Conservation (phyloP, 2,888 invertebrate species). For the Andrena marginata region DNA sequence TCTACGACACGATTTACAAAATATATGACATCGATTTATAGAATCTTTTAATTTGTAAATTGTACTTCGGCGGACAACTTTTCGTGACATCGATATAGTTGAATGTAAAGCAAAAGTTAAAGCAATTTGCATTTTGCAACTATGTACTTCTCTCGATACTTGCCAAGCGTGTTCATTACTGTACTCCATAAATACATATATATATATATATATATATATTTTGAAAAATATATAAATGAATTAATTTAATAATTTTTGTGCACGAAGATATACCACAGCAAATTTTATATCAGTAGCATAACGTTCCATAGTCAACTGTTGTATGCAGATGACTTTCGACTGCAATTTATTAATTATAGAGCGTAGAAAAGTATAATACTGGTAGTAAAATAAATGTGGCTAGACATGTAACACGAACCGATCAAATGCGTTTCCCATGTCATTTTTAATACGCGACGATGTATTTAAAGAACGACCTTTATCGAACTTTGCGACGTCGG, state of each 20-base stretch:
- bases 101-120: not conserved
- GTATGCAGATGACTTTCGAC: slow-evolving; percentile 4
- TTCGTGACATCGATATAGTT: slow-evolving; percentile 3
- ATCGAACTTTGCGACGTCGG: slow-evolving; percentile 11
- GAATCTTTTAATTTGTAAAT: slow-evolving; percentile 11
- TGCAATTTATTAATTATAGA: not conserved
- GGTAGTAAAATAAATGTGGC: slow-evolving; percentile 28
- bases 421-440: not conserved
- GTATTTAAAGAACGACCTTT: slow-evolving; percentile 12
- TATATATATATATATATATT: not conserved
- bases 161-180: not conserved
- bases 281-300: slow-evolving; percentile 32
- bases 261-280: slow-evolving; percentile 17
- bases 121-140: slow-evolving; percentile 11
- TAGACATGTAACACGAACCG: slow-evolving; percentile 4
- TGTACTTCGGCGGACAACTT: slow-evolving; percentile 27
- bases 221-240: slow-evolving; percentile 21
- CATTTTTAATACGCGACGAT: slow-evolving; percentile 2
- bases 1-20: slow-evolving; percentile 39
- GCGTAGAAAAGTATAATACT: slow-evolving; percentile 48
- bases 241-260: slow-evolving; percentile 12
- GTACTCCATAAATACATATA: slow-evolving; percentile 7
- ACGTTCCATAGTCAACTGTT: slow-evolving; percentile 9
- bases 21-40: slow-evolving; percentile 28
- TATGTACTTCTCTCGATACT: not conserved